Evolutionary conservation across 2,888 invertebrate genomes (phyloP), one percentile per base, ranked within the genome.

Genomic region (Andrena camellia): DNA sequence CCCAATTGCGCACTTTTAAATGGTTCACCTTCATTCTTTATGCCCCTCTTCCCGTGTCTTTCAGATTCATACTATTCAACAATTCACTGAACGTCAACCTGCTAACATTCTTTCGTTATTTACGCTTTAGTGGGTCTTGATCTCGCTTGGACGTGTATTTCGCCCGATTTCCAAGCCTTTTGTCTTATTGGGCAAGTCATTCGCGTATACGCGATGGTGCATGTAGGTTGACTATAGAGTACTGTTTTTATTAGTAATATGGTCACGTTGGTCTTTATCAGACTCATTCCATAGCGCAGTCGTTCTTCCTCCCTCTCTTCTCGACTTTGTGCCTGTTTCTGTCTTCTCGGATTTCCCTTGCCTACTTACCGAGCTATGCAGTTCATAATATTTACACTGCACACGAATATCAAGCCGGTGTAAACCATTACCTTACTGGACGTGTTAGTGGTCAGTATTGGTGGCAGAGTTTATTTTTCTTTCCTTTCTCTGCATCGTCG

Each of bases 391-490:
- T 80, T 83, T 73, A 77, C 74, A 52, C 68, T 60, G 57, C 71
- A 35, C 35, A 66, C 50, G 71, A 80, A 78, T 62, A 86, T 85
- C 81, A 86, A 64, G 79, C 63, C 78, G 57, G 68, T 74, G 23
- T 73, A 54, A 67, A 75, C 63, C 52, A 77, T 83, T 67, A 78
- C 78, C 64, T 74, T 78, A 59, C 83, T 84, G 57, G 84, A 89
- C 66, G 67, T 77, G 90, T 88, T 83, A 90, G 90, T 88, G 84
- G 68, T 54, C 48, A 20, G 5, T 29, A 5, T 17, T 57, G 23
- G n/a, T 20, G 17, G 35, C 2, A 20, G 26, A 54, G 26, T 68
- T 68, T 2, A 1, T 52, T 52, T 31, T 2, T 10, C 26, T 23
- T 29, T 13, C 20, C 4, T 50, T 17, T 69, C 52, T 52, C 13